These are phyloP conservation scores for Pseudonaja textilis DNA, from an alignment of 2,113 vertebrate species.

Conservation along the genomic window DNA sequence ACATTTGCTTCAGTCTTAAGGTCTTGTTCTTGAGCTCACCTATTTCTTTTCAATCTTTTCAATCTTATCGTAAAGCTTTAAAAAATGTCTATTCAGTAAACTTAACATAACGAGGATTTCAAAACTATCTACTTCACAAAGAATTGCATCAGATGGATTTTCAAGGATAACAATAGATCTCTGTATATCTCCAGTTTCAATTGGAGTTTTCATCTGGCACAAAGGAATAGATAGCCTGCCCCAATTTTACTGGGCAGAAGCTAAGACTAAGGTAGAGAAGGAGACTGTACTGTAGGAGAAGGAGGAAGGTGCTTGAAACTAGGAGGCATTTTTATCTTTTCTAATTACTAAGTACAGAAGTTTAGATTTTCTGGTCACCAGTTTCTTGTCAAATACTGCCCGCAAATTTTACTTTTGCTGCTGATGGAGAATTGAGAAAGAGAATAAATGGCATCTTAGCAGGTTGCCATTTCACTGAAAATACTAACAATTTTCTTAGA, in stretches of 20 bases:
- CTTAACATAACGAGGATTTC: not conserved
- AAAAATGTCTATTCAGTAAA: not conserved
- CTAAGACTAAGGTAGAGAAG: not conserved
- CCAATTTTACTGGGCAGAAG: not conserved
- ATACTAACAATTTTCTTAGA: not conserved
- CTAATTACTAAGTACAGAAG: not conserved
- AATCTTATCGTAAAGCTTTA: not conserved
- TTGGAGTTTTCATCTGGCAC: not conserved
- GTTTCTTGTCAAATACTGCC: not conserved
- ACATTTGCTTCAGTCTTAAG: not conserved
- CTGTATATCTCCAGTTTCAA: not conserved
- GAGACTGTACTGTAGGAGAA: not conserved
- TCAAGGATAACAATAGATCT: not conserved
- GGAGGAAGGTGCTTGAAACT: not conserved
- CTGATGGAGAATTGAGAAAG: not conserved
- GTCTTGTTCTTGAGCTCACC: not conserved
- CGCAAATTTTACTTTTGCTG: not conserved
- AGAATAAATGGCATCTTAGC: not conserved
- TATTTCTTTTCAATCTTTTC: not conserved
- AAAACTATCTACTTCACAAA: not conserved
- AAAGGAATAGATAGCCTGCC: not conserved
- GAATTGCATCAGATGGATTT: not conserved
- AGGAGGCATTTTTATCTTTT: not conserved
- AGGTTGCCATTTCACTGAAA: not conserved
- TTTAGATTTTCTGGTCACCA: not conserved